Base-by-base conservation (phyloP, 2,888 invertebrate species). In the Anthrax anthrax region DNA sequence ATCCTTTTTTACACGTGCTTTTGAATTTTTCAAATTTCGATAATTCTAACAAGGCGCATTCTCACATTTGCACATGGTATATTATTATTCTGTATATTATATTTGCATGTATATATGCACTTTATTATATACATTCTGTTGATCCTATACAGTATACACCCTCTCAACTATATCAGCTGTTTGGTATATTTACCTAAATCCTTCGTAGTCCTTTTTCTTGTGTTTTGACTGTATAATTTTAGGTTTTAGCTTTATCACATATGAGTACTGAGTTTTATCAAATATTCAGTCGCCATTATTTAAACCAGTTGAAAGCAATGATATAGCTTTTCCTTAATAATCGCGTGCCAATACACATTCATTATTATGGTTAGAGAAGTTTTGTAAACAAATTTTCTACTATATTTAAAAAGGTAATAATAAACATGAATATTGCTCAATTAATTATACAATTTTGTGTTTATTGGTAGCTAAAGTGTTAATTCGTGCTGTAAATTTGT, bases 331-430 rank as follows among this genome's bases (percentile, higher is more conserved):
- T 23, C 12, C 29, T 12, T 9, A 12, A 44, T 50, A 47, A 43
- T 50, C 41, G 50, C 50, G 50, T 50, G 50, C 47, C 40, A 50
- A 32, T 45, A 40, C 39, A 44, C 39, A 36, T 19, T 45, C 32
- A 18, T 47, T 39, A 44, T 42, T 41, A 46, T 38, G 18, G 23
- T 45, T 39, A 46, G 12, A 32, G 12, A 32, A 32, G 29, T 32
- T 47, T 42, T 50, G 47, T 44, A 50, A 50, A 47, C 50, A 50
- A 50, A 47, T 43, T 37, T 47, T 47, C 39, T 46, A 41, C 43
- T 37, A 47, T 50, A n/a, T n/a, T n/a, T 47, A 38, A 41, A 47
- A 50, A 32, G 50, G 50, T 50, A 32, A 50, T 47, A 47, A 43
- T 46, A 42, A 32, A n/a, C n/a, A n/a, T 42, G 36, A 39, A 32